Conservation (phyloP, 2,797 vertebrate genomes). For the Delichon dasypus region DNA sequence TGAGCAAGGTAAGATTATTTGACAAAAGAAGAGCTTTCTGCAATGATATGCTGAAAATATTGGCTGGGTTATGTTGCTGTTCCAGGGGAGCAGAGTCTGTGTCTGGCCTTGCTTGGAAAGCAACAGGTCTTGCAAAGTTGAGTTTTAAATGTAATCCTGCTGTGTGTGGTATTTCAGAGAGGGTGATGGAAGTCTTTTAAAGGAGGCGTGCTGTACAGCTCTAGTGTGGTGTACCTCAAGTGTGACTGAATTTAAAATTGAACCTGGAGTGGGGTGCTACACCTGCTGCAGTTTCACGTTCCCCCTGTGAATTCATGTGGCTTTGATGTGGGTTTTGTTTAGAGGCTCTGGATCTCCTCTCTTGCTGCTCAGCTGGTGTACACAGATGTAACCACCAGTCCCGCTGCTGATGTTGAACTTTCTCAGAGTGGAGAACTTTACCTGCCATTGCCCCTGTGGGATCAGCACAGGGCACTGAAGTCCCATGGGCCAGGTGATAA, state of each 20-base stretch:
- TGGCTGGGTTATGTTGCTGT: accelerated
- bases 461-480: neutral
- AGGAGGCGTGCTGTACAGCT: neutral
- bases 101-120: neutral
- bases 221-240: neutral
- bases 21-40: constrained; percentile 3
- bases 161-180: neutral
- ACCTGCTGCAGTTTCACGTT: neutral
- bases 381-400: neutral
- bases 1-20: constrained; percentile 29
- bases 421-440: neutral
- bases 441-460: neutral
- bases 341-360: neutral
- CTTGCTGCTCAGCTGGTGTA: accelerated
- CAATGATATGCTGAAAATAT: neutral
- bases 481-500: neutral
- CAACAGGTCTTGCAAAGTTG: constrained; percentile 9
- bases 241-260: neutral
- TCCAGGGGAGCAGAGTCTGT: accelerated
- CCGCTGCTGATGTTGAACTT: neutral
- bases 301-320: neutral
- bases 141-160: neutral
- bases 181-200: neutral
- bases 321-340: neutral
- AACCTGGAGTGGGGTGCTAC: neutral